A percentile compares a stretch with the other conserved stretches of the same genome.
Conservation (phyloP, 2,113 vertebrate genomes). For the Todiramphus chloris region DNA sequence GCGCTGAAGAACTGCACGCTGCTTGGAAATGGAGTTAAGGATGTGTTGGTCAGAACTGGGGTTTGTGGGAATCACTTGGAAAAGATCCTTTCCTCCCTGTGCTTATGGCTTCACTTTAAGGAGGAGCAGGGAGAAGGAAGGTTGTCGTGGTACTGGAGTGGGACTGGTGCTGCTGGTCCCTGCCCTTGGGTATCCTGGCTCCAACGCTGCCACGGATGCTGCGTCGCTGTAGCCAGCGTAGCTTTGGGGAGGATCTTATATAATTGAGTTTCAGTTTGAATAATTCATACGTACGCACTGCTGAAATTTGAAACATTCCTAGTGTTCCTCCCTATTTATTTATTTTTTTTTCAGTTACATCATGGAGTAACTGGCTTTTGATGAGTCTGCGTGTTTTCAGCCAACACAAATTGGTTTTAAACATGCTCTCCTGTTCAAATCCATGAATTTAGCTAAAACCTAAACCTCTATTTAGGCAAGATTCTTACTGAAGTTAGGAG, state of each 20-base stretch:
- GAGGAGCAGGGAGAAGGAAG: neutral
- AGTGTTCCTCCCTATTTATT: neutral
- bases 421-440: neutral
- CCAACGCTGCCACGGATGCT: accelerated
- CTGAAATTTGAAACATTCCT: neutral
- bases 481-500: neutral
- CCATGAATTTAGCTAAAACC: neutral
- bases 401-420: neutral
- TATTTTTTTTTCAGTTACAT: neutral
- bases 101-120: neutral
- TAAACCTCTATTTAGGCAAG: neutral
- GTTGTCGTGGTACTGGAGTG: neutral
- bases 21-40: neutral
- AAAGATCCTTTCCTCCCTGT: neutral
- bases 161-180: neutral
- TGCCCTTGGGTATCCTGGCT: neutral
- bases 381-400: neutral
- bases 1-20: neutral
- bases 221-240: neutral
- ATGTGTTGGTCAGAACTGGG: neutral
- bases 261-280: neutral
- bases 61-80: neutral
- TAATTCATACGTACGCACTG: neutral
- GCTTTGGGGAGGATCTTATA: neutral
- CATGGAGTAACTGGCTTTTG: neutral